These are phyloP conservation scores for Diadophis punctatus DNA, from an alignment of 2,113 vertebrate species.

Conservation along the genomic window DNA sequence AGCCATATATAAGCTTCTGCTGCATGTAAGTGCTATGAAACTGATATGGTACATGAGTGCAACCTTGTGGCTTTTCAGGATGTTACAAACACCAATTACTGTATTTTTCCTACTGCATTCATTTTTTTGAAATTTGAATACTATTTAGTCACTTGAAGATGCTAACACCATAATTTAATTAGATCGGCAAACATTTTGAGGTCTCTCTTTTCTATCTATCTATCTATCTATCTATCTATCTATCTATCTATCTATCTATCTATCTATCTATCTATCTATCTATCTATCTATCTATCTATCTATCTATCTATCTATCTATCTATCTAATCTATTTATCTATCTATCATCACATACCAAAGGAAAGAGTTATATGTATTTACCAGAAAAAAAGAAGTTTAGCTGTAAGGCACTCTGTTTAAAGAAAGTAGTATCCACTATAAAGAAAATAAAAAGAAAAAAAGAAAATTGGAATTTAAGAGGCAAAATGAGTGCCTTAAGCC, in stretches of 20 bases:
- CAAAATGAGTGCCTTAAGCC: not conserved
- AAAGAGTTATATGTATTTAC: not conserved
- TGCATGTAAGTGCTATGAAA: not conserved
- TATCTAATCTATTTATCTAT: not conserved
- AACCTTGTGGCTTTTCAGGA: constrained; percentile 39
- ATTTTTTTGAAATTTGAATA: not conserved
- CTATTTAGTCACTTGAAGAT: not conserved
- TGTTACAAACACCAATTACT: not conserved
- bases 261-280: not conserved
- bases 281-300: not conserved
- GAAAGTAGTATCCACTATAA: not conserved
- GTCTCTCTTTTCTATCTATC: not conserved
- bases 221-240: too few relatives aligned
- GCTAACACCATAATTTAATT: not conserved
- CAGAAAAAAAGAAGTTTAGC: not conserved
- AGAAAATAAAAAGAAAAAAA: not conserved
- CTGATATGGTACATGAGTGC: constrained; percentile 33
- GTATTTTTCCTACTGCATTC: not conserved
- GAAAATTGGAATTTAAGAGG: not conserved
- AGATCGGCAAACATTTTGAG: not conserved
- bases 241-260: not conserved
- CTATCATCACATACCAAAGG: not conserved
- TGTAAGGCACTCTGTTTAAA: not conserved
- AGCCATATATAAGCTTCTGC: not conserved
- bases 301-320: not conserved